Percentiles rank a stretch among this genome's conserved stretches.
phyloP scores from a whole-genome alignment of 2,888 invertebrate genomes.

The Cheilosia grossa region DNA sequence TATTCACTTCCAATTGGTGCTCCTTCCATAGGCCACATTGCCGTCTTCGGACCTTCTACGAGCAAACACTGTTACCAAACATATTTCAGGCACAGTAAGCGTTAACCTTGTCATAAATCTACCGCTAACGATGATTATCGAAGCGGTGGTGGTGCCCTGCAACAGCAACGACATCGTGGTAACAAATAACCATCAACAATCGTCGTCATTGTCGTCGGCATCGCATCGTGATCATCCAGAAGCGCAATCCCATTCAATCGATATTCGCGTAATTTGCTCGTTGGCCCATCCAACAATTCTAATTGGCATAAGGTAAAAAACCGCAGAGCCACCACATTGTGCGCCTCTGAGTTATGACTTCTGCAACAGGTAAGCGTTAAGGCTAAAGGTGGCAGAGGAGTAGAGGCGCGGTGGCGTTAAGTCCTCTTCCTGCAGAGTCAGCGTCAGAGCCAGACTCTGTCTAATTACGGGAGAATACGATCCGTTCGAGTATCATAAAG shows the following conservation, averaged over 20 bases:
- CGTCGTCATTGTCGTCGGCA: conserved; percentile 26
- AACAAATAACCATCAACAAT: conserved; percentile 54
- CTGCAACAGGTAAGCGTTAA: conserved; percentile 24
- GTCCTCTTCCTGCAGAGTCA: background rate
- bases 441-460: conserved; percentile 16
- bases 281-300: conserved; percentile 53
- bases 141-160: conserved; percentile 35
- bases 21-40: conserved; percentile 37
- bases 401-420: background rate
- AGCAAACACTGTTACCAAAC: conserved; percentile 17
- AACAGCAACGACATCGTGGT: conserved; percentile 43
- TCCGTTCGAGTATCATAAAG: conserved; percentile 44
- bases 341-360: conserved; percentile 61
- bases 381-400: conserved; percentile 10
- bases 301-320: conserved; percentile 57
- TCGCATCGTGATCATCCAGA: conserved; percentile 63
- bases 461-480: conserved; percentile 63
- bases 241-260: conserved; percentile 51
- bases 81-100: conserved; percentile 40
- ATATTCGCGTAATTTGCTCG: conserved; percentile 63
- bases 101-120: conserved; percentile 73
- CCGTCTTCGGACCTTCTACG: background rate
- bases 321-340: conserved; percentile 30
- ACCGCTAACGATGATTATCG: conserved; percentile 66
- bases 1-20: background rate